Evolutionary conservation across 30 jellyfish, hydroid and myxozoan species (phyloP), one percentile per base, ranked within the genome.

Genomic region (Phacellophora camtschatica): DNA sequence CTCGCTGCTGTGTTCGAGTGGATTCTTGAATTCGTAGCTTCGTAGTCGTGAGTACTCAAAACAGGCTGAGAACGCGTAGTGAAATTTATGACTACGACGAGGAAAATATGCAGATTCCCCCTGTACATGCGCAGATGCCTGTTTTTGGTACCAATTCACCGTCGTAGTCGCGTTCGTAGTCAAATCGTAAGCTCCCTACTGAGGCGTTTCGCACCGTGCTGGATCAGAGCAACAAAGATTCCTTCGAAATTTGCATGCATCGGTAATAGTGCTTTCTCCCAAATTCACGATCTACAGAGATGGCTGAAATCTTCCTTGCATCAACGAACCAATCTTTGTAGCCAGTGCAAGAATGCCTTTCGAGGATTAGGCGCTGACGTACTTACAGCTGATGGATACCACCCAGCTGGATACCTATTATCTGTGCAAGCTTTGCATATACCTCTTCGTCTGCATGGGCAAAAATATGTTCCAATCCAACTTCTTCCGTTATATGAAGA

Each of bases 211-310:
- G 55, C 10, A 42, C 55, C 10, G 16, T 42, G 55, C n/a, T n/a
- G n/a, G n/a, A n/a, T n/a, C n/a, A n/a, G n/a, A n/a, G n/a, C n/a
- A n/a, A n/a, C n/a, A n/a, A n/a, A n/a, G n/a, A n/a, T n/a, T n/a
- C n/a, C n/a, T n/a, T n/a, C n/a, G n/a, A n/a, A n/a, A n/a, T n/a
- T n/a, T n/a, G n/a, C n/a, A n/a, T n/a, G n/a, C 77, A 39, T 13
- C 85, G 85, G 34, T 71, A 71, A 61, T 71, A 43, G 77, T 71
- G 85, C 77, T 71, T 71, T 29, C 85, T n/a, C 85, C 7, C 50
- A 48, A 71, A 71, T 22, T 80, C 85, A 46, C 46, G 74, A 48
- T 71, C 85, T 3, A 48, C 85, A 24, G 85, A 71, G 22, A 80
- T 49, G 15, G 77, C 85, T 7, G 85, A 43, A 15, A 71, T 71